Evolutionary conservation across 2,888 invertebrate species (phyloP).

Genomic region (Campoplex capitator): DNA sequence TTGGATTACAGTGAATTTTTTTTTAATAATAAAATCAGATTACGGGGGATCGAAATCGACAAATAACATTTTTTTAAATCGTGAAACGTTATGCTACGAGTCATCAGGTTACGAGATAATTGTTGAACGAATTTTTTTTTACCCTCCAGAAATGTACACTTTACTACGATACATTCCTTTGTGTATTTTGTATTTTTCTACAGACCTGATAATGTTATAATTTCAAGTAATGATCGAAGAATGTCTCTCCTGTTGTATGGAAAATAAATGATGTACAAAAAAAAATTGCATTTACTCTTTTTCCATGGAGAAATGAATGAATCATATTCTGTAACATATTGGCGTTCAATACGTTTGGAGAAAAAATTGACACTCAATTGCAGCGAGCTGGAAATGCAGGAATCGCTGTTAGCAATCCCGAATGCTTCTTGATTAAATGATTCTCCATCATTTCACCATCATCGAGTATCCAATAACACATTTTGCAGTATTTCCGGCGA

Average conservation of each 20-base stretch:
- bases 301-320: not conserved
- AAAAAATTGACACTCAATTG: not conserved
- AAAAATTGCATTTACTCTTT: not conserved
- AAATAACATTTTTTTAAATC: no score
- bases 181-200: not conserved
- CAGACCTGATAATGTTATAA: not conserved
- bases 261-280: not conserved
- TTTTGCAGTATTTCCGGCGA: slow-evolving; percentile 74
- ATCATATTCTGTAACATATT: not conserved
- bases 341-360: not conserved
- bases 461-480: slow-evolving; percentile 77
- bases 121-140: not conserved
- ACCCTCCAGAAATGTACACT: not conserved
- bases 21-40: not conserved
- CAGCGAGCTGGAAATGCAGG: not conserved
- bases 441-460: slow-evolving; percentile 75
- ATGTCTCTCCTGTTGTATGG: not conserved
- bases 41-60: not conserved
- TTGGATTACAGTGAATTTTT: not conserved
- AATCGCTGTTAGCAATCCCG: not conserved
- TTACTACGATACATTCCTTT: not conserved
- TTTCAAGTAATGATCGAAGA: not conserved
- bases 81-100: no score
- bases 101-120: no score
- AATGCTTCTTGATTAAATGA: slow-evolving; percentile 71